Conservation (phyloP, 2,797 vertebrate species). For the Cyclopterus lumpus region DNA sequence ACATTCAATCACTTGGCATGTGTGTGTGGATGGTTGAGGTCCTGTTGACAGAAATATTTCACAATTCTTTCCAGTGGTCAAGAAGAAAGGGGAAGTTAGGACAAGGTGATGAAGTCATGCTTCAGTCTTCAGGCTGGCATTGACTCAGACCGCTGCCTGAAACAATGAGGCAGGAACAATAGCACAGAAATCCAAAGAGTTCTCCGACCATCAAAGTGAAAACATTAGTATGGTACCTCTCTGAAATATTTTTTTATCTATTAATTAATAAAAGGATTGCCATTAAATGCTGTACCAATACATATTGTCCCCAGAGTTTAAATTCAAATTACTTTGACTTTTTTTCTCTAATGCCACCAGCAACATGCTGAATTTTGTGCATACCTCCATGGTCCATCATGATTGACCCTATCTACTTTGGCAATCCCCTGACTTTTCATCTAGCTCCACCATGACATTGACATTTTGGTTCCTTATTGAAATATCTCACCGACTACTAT, state of each 20-base stretch:
- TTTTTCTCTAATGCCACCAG: not conserved
- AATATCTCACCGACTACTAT: not conserved
- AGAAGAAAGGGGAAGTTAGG: conserved; percentile 13
- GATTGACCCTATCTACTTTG: not conserved
- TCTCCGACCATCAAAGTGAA: not conserved
- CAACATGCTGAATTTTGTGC: not conserved
- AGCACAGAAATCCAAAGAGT: conserved; percentile 6
- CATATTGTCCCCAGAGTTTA: not conserved
- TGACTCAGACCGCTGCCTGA: conserved; percentile 40
- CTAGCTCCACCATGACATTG: not conserved
- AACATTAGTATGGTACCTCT: not conserved
- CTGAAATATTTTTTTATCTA: not conserved
- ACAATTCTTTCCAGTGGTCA: conserved; percentile 34
- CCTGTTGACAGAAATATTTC: conserved; percentile 42
- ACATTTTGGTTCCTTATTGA: not conserved
- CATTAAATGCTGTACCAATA: not conserved
- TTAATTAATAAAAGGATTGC: not conserved
- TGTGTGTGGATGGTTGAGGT: not conserved
- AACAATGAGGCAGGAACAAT: conserved; percentile 37
- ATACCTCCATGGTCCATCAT: not conserved
- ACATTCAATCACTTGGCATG: not conserved
- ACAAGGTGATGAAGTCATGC: conserved; percentile 29
- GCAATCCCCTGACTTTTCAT: not conserved
- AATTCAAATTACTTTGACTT: not conserved
- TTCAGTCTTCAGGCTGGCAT: conserved; percentile 37